Evolutionary conservation across 2,888 invertebrate genomes (phyloP).

Genomic region (Eilema griseolum): DNA sequence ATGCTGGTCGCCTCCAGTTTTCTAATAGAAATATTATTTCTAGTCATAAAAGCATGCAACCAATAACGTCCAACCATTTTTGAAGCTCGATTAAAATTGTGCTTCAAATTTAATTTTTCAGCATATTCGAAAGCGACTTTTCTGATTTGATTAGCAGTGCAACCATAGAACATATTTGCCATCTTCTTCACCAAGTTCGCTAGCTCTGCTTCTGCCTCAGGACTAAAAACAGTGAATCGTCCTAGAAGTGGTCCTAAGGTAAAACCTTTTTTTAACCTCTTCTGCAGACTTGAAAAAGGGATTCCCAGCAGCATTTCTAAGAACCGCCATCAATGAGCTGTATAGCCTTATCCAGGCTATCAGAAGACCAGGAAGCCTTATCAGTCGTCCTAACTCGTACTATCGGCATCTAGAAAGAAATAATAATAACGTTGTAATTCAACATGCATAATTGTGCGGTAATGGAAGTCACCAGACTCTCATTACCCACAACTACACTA

Average conservation of each 20-base stretch:
- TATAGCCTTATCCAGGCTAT: constrained; percentile 26
- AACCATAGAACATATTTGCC: too few species aligned
- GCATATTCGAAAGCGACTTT: constrained; percentile 26
- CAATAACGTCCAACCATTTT: constrained; percentile 43
- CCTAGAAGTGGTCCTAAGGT: constrained; percentile 17
- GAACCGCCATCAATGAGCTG: background rate
- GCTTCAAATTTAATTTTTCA: constrained; percentile 9
- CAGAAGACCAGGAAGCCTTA: constrained; percentile 53
- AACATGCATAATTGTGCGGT: constrained; percentile 25
- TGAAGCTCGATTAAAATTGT: constrained; percentile 13
- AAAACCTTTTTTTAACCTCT: constrained; percentile 6
- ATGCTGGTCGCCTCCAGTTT: constrained; percentile 53
- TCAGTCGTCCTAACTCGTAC: constrained; percentile 43
- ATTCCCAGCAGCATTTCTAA: background rate
- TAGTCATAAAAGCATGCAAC: constrained; percentile 46
- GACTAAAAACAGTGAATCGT: constrained; percentile 21
- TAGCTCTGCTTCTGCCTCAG: constrained; percentile 41
- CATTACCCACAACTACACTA: constrained; percentile 41
- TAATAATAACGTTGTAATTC: background rate
- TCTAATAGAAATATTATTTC: constrained; percentile 3
- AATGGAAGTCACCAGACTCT: constrained; percentile 43
- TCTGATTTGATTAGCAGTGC: constrained; percentile 23
- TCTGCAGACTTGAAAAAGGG: constrained; percentile 14
- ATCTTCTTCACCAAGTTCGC: constrained; percentile 39
- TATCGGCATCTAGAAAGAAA: constrained; percentile 49